Conservation (phyloP, 2,113 vertebrate species). For the Saccopteryx leptura region DNA sequence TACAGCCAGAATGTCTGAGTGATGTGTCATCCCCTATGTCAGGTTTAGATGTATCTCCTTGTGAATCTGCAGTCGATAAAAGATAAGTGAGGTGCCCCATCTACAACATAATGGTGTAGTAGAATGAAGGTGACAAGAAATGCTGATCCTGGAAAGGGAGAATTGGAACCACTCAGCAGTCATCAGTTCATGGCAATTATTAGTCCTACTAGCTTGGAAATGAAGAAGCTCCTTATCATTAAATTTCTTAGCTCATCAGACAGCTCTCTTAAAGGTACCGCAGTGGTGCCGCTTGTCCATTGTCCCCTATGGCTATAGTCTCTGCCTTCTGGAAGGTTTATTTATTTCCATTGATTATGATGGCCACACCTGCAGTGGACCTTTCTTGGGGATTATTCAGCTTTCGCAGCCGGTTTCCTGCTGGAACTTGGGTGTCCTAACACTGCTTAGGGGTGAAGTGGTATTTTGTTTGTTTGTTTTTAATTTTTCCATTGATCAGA, state of each 20-base stretch:
- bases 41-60: constrained; percentile 13
- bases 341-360: constrained; percentile 54
- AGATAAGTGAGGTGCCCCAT: background rate
- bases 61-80: background rate
- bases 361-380: background rate
- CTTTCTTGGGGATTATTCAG: background rate
- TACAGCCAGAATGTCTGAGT: background rate
- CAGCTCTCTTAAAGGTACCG: constrained; percentile 24
- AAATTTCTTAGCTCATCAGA: constrained; percentile 40
- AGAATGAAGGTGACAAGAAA: constrained; percentile 16
- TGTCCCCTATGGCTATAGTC: constrained; percentile 8
- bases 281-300: background rate
- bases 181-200: background rate
- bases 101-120: background rate
- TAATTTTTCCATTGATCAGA: no score
- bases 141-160: background rate
- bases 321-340: constrained; percentile 35
- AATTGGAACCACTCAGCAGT: background rate
- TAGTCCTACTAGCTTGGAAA: background rate
- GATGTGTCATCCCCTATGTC: background rate
- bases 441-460: background rate
- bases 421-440: background rate
- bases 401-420: constrained; percentile 22
- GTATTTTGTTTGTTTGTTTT: no score
- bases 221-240: constrained; percentile 33